Base-by-base conservation (phyloP, 2,113 vertebrate genomes). In the Trogon melanurus region DNA sequence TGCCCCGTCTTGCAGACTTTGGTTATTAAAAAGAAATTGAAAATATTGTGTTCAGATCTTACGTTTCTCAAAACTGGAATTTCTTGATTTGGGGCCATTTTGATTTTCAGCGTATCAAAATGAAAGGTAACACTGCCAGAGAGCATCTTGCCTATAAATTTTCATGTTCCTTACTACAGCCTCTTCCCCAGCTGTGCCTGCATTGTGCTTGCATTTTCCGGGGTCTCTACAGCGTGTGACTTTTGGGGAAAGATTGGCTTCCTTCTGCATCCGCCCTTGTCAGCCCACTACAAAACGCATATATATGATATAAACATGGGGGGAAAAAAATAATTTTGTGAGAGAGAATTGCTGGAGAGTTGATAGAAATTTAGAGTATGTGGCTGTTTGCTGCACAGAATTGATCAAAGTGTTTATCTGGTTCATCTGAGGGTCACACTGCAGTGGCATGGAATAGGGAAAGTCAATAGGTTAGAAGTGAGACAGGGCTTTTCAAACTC, bases 401-500 rank as follows among this genome's bases (percentile, higher is more conserved):
- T 54, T 96, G 93, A 94, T 95, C 64, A 51, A 54, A 87, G 66
- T 60, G 54, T 69, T 95, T 93, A 50, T 91, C 72, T 79, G 51
- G 29, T 87, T 93, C 56, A 15, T 71, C 69, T 34, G 62, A 72
- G 47, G 56, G 81, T 73, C 65, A 54, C 50, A 22, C n/a, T 56
- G 51, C 70, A 85, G 1, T 0, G 11, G 47, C 0, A 3, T 16
- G 56, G 58, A 78, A 61, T 7, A 51, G 62, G 67, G 51, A 9
- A 89, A 83, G 83, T 91, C 92, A 76, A 8, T 62, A 91, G 96
- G 95, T 95, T 83, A 91, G 75, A 74, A 89, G 90, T 22, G n/a
- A 96, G 58, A 26, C 60, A 93, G 66, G 32, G 51, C 57, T 84
- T 95, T 92, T 66, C 75, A 41, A 21, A 79, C 44, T 70, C 87